phyloP scores from a whole-genome alignment of 2,888 invertebrate genomes.

The Morpho achilles region DNA sequence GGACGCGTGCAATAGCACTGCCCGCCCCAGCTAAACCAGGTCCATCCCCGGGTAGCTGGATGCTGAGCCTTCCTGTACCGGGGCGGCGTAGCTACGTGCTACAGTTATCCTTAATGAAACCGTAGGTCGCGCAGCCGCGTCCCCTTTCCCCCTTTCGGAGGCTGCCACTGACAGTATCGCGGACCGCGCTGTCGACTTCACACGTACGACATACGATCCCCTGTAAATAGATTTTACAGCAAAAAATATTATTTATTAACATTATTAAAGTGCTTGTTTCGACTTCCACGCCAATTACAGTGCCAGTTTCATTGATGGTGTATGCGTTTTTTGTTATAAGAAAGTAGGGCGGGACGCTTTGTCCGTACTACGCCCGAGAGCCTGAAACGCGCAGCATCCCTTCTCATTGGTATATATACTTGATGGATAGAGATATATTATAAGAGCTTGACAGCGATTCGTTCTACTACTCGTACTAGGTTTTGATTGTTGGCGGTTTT shows the following conservation, averaged over 20 bases:
- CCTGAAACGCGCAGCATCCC: conserved; percentile 73
- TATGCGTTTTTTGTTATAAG: conserved; percentile 35
- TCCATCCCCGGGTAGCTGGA: conserved; percentile 20
- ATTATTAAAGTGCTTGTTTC: conserved; percentile 44
- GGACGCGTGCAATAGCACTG: not conserved
- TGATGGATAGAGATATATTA: conserved; percentile 17
- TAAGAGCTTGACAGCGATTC: conserved; percentile 21
- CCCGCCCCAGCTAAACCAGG: not conserved
- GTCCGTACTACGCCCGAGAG: conserved; percentile 72
- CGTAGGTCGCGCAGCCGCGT: conserved; percentile 71
- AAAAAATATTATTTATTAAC: conserved; percentile 33
- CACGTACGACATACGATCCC: conserved; percentile 48
- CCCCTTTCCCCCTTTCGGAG: conserved; percentile 44
- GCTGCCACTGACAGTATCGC: conserved; percentile 74
- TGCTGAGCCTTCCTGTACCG: conserved; percentile 43
- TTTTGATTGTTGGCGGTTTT: conserved; percentile 5
- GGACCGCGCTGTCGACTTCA: conserved; percentile 59
- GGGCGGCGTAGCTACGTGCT: conserved; percentile 56
- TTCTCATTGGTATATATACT: conserved; percentile 41
- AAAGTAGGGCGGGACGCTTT: conserved; percentile 68
- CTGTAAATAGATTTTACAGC: conserved; percentile 34
- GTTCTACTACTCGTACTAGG: conserved; percentile 5
- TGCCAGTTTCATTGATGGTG: conserved; percentile 25
- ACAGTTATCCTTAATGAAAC: conserved; percentile 59
- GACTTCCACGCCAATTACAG: conserved; percentile 21